Evolutionary conservation across 2,113 vertebrate species (phyloP).

Genomic region (Oreocharis arfaki): DNA sequence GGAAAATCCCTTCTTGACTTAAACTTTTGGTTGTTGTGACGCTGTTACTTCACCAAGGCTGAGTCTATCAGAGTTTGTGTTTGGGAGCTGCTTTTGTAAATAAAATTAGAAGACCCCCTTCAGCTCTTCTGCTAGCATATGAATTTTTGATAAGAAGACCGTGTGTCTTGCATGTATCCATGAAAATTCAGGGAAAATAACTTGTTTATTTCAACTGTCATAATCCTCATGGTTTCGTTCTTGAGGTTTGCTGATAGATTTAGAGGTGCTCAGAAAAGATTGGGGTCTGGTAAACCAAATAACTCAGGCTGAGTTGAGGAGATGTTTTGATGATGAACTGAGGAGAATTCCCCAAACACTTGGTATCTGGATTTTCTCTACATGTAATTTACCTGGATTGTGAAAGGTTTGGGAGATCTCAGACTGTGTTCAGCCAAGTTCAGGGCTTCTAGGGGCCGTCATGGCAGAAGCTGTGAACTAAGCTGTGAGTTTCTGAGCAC

Average conservation of each 20-base stretch:
- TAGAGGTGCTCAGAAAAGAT: not conserved
- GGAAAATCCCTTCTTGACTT: not conserved
- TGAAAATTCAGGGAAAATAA: not conserved
- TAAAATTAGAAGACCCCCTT: not conserved
- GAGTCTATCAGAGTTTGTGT: not conserved
- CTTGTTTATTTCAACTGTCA: not conserved
- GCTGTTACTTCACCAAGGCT: not conserved
- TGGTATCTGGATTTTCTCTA: not conserved
- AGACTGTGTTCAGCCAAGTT: not conserved
- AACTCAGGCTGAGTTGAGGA: not conserved
- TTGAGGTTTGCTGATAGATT: not conserved
- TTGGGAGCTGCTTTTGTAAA: not conserved
- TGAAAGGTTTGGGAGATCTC: not conserved
- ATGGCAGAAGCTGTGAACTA: accelerated
- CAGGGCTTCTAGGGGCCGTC: not conserved
- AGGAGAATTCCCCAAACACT: not conserved
- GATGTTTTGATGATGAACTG: not conserved
- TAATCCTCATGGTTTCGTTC: not conserved
- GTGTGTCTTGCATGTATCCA: not conserved
- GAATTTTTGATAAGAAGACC: not conserved
- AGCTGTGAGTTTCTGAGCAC: not conserved
- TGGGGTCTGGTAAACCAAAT: not conserved
- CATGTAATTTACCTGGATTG: not conserved
- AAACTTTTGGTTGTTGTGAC: not conserved
- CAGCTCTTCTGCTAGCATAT: not conserved